These are phyloP conservation scores for crab-eating macaque (Macaca fascicularis) DNA, from an alignment of 2,113 vertebrate species.

Conservation along the genomic window T2T-MFA8v1.1 NC_088392.1:2425001-2425500, in stretches of 20 bases:
- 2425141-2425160: constrained; percentile 31
- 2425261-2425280: fast-evolving
- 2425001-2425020: constrained; percentile 65
- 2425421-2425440: background rate
- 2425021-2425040: constrained; percentile 62
- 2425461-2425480: background rate
- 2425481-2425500: fast-evolving
- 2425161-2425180: background rate
- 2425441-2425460: background rate
- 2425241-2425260: fast-evolving
- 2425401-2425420: fast-evolving
- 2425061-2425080: constrained; percentile 55
- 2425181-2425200: fast-evolving
- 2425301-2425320: background rate
- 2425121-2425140: constrained; percentile 51
- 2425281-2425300: fast-evolving
- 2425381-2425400: background rate
- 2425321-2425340: fast-evolving
- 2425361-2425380: fast-evolving
- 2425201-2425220: background rate
- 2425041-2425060: constrained; percentile 46
- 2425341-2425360: fast-evolving
- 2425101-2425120: constrained; percentile 52
- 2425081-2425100: constrained; percentile 49
- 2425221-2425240: background rate